Percentiles rank a stretch among this genome's conserved stretches.
Evolutionary conservation across 2,797 vertebrate genomes (phyloP).

Genomic region (Glyptemys insculpta): DNA sequence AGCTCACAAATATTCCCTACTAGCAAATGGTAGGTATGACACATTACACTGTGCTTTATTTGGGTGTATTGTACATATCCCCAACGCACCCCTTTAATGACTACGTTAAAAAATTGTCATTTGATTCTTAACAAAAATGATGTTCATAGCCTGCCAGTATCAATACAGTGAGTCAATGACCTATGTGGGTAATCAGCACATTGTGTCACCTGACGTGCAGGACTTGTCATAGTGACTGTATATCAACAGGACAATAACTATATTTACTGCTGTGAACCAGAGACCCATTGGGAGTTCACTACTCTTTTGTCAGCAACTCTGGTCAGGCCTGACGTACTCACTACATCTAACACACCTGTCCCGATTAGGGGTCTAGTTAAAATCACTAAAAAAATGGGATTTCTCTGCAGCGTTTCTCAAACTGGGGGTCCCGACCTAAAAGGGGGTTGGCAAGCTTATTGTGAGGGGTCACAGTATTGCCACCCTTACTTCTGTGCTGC

Average conservation of each 20-base stretch:
- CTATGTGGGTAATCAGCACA: slow-evolving; percentile 71
- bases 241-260: slow-evolving; percentile 65
- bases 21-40: slow-evolving; percentile 47
- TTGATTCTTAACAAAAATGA: slow-evolving; percentile 56
- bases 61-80: slow-evolving; percentile 30
- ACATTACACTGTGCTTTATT: slow-evolving; percentile 25
- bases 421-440: too few species aligned
- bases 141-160: slow-evolving; percentile 65
- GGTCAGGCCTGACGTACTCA: too few species aligned
- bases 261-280: too few species aligned
- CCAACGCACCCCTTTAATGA: slow-evolving; percentile 60
- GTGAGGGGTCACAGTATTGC: too few species aligned
- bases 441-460: too few species aligned
- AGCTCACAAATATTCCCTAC: slow-evolving; percentile 41
- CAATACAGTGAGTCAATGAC: slow-evolving; percentile 40
- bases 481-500: too few species aligned
- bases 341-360: too few species aligned
- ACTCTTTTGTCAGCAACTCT: too few species aligned
- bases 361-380: too few species aligned
- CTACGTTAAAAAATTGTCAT: slow-evolving; percentile 58
- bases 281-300: too few species aligned
- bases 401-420: too few species aligned
- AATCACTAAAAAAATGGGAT: too few species aligned
- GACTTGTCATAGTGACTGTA: slow-evolving; percentile 65
- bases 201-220: slow-evolving; percentile 69